These are phyloP conservation scores for Osedax fenrisi DNA, from an alignment of 2,888 invertebrate species.

Conservation along the genomic window DNA sequence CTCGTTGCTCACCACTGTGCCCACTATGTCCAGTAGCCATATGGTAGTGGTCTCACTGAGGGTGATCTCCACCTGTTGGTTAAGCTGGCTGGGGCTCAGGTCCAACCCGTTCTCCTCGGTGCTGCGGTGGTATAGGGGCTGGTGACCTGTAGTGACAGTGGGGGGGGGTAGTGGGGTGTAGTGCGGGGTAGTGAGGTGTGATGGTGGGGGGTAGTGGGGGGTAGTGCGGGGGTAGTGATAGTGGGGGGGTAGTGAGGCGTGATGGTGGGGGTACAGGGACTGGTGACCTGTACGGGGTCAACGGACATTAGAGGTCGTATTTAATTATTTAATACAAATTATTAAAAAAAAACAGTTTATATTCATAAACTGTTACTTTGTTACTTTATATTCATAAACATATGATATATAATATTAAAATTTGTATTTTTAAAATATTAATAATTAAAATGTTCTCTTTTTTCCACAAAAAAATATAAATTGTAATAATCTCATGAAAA, in stretches of 20 bases:
- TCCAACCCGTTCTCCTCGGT: background rate
- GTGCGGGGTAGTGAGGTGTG: background rate
- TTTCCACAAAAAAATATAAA: too few species aligned
- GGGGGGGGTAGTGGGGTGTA: background rate
- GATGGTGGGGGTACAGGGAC: too few species aligned
- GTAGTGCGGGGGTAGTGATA: background rate
- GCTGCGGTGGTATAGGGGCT: background rate
- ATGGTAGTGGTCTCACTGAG: slow-evolving; percentile 48
- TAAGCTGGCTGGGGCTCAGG: background rate
- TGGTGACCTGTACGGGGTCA: too few species aligned
- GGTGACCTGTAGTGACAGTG: background rate
- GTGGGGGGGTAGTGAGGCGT: background rate
- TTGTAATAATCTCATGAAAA: too few species aligned
- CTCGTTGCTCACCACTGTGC: slow-evolving; percentile 43
- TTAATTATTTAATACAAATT: too few species aligned
- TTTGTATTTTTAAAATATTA: too few species aligned
- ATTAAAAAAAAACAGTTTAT: too few species aligned
- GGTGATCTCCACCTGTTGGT: slow-evolving; percentile 40
- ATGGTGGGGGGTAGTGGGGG: background rate
- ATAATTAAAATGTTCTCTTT: too few species aligned
- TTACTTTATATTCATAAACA: too few species aligned
- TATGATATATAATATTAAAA: too few species aligned
- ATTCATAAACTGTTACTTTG: too few species aligned
- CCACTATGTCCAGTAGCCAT: slow-evolving; percentile 48
- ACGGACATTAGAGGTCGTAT: too few species aligned